A percentile compares a stretch with the other conserved stretches of the same genome.
Evolutionary conservation across 1,140 invertebrate genomes (phyloP).

Genomic region (Maniola jurtina): DNA sequence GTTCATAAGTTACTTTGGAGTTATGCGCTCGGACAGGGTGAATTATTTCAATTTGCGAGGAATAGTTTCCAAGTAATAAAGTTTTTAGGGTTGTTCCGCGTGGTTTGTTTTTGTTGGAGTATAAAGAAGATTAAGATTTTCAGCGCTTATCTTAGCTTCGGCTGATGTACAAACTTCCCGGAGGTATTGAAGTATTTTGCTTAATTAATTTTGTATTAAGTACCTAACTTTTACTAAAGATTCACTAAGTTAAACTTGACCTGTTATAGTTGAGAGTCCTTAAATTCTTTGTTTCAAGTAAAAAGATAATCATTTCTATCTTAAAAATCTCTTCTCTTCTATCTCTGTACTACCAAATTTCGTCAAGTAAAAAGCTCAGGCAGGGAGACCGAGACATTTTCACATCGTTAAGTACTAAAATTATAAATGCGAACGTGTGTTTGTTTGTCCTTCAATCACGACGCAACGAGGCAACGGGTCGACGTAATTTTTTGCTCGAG

Average conservation of each 20-base stretch:
- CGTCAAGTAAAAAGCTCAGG: too few species aligned
- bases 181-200: conserved; percentile 5
- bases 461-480: too few species aligned
- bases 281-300: too few species aligned
- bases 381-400: too few species aligned
- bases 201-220: conserved; percentile 9
- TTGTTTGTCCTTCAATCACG: too few species aligned
- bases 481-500: too few species aligned
- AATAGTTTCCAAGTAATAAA: conserved; percentile 63
- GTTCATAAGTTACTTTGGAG: conserved; percentile 58
- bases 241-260: neutral
- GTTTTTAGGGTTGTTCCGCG: conserved; percentile 62
- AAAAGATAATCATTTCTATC: too few species aligned
- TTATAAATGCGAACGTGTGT: too few species aligned
- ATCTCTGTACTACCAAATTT: too few species aligned
- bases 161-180: conserved; percentile 1
- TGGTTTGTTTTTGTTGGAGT: conserved; percentile 52
- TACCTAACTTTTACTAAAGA: neutral
- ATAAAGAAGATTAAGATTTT: conserved; percentile 45
- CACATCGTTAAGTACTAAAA: too few species aligned
- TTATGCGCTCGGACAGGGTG: conserved; percentile 54
- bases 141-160: conserved; percentile 27
- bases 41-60: conserved; percentile 67
- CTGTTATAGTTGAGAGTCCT: too few species aligned
- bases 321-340: too few species aligned